Evolutionary conservation across 2,797 vertebrate genomes (phyloP).

Genomic region (Danio aesculapii): DNA sequence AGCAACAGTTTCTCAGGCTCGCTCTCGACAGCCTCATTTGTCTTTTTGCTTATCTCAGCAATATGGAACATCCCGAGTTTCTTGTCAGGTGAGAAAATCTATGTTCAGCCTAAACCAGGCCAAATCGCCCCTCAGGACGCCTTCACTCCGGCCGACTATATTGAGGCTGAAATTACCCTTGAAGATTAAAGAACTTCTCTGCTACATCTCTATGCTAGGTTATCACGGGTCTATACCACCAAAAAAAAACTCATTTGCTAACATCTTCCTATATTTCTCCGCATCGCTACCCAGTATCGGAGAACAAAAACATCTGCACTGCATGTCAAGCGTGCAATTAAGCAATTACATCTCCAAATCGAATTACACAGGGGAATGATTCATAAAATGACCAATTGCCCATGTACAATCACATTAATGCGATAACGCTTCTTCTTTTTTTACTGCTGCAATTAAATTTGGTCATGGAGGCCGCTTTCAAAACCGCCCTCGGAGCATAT

Average conservation of each 20-base stretch:
- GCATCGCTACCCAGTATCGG: constrained; percentile 20
- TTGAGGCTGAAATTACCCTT: constrained; percentile 57
- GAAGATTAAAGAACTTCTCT: constrained; percentile 55
- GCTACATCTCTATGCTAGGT: constrained; percentile 43
- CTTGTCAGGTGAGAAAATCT: constrained; percentile 62
- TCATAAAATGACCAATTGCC: constrained; percentile 57
- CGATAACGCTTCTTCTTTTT: constrained; percentile 29
- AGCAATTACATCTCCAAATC: constrained; percentile 54
- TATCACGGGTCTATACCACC: constrained; percentile 32
- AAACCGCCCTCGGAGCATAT: constrained; percentile 31
- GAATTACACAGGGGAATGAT: constrained; percentile 49
- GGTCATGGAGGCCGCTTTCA: constrained; percentile 43
- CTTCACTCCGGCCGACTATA: constrained; percentile 48
- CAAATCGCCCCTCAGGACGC: constrained; percentile 55
- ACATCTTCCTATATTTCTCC: constrained; percentile 31
- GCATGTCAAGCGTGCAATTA: constrained; percentile 50
- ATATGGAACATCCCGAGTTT: constrained; percentile 52
- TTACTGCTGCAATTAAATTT: constrained; percentile 49
- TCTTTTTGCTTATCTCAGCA: constrained; percentile 52
- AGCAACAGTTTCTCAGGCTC: constrained; percentile 42
- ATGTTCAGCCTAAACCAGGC: constrained; percentile 59
- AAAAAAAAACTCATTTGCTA: constrained; percentile 8
- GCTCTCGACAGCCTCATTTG: constrained; percentile 36
- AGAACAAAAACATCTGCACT: constrained; percentile 52
- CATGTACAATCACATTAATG: constrained; percentile 48